Evolutionary conservation across 2,113 vertebrate genomes (phyloP).

Genomic region (Corythaeola cristata): DNA sequence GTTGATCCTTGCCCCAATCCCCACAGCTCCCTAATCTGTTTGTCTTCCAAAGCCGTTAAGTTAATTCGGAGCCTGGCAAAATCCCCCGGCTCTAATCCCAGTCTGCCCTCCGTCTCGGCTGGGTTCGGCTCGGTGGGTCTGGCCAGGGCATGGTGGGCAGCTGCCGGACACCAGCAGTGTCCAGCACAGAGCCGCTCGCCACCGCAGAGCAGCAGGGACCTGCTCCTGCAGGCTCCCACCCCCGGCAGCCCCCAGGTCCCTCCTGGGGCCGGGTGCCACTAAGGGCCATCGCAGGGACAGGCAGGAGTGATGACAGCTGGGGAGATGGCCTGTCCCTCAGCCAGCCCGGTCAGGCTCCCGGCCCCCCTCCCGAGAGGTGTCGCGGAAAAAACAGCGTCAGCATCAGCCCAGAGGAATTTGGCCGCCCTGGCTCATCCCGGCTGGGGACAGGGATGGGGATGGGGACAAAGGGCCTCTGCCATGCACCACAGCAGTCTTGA

Average conservation of each 20-base stretch:
- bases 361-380: not conserved
- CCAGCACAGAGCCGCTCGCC: accelerated
- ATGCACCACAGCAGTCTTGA: not conserved
- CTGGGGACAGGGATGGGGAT: not conserved
- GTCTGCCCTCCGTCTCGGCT: not conserved
- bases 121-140: not conserved
- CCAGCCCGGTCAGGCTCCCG: not conserved
- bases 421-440: not conserved
- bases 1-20: not conserved
- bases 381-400: not conserved
- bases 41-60: slow-evolving; percentile 56
- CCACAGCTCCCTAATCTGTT: slow-evolving; percentile 53
- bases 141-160: not conserved
- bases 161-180: not conserved
- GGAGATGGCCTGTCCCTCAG: slow-evolving; percentile 17
- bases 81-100: not conserved
- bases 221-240: not conserved
- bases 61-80: slow-evolving; percentile 11
- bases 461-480: not conserved
- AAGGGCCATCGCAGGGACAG: not conserved
- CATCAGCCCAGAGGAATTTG: not conserved
- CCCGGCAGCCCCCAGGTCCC: not conserved
- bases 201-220: not conserved
- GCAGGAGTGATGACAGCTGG: slow-evolving; percentile 20
- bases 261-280: accelerated